Conservation (phyloP, 2,888 invertebrate genomes). For the Halictus ligatus region DNA sequence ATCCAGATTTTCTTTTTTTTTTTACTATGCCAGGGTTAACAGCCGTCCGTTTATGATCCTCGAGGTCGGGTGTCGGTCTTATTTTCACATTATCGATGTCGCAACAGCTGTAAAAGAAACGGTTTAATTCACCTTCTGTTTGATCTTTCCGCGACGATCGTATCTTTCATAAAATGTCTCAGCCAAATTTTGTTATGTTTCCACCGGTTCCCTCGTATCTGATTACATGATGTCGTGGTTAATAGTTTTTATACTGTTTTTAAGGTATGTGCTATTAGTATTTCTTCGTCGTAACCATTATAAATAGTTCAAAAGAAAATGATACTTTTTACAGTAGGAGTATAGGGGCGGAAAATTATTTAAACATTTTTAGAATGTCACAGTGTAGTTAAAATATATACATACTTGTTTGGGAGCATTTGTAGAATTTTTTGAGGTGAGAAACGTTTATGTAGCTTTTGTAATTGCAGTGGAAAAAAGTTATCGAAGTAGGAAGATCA, state of each 20-base stretch:
- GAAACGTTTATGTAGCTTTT: too few species aligned
- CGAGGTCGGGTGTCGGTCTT: slow-evolving; percentile 1
- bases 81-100: background rate
- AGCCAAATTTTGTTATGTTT: background rate
- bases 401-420: too few species aligned
- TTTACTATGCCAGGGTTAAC: slow-evolving; percentile 21
- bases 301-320: background rate
- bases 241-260: too few species aligned
- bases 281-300: background rate
- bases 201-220: background rate
- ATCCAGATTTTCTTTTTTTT: slow-evolving; percentile 25
- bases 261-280: background rate
- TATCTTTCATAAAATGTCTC: background rate
- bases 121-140: background rate
- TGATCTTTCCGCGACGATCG: background rate
- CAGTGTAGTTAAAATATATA: too few species aligned
- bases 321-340: background rate
- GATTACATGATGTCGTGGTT: background rate
- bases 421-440: too few species aligned
- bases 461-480: too few species aligned
- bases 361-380: too few species aligned
- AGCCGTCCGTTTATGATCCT: slow-evolving; percentile 11
- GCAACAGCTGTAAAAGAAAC: background rate
- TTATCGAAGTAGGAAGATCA: too few species aligned
- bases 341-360: background rate